Conservation (phyloP, 2,888 invertebrate genomes). For the Acronicta aceris region DNA sequence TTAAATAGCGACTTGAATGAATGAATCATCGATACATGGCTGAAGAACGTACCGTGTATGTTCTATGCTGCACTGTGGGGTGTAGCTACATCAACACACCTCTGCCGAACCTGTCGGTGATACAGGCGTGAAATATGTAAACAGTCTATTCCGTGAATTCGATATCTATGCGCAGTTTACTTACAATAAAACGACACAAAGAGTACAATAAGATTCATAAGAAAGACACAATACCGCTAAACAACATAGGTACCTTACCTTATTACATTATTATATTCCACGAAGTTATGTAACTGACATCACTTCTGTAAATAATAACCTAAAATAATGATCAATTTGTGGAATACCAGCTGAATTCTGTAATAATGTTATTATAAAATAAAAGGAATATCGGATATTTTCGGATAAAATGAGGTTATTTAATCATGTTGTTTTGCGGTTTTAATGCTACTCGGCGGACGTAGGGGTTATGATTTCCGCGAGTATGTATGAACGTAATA, state of each 20-base stretch:
- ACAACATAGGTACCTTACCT: conserved; percentile 6
- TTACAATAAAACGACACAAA: conserved; percentile 45
- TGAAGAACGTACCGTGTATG: too few species aligned
- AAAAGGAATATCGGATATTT: neutral
- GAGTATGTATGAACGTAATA: neutral
- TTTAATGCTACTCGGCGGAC: neutral
- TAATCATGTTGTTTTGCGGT: too few species aligned
- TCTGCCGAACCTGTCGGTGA: too few species aligned
- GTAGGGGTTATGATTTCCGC: neutral
- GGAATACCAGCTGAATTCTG: conserved; percentile 1
- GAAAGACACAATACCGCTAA: conserved; percentile 35
- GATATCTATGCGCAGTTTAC: conserved; percentile 19
- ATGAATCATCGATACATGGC: too few species aligned
- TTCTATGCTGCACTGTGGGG: too few species aligned
- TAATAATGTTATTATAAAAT: neutral
- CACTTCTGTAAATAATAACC: conserved; percentile 13
- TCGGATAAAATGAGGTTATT: neutral
- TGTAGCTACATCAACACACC: too few species aligned
- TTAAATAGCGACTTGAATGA: too few species aligned
- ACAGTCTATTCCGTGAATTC: conserved; percentile 1
- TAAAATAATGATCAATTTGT: conserved; percentile 46
- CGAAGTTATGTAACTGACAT: conserved; percentile 19
- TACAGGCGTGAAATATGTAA: too few species aligned
- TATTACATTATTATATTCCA: conserved; percentile 2
- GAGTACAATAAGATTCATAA: conserved; percentile 42